Evolutionary conservation across 2,888 invertebrate genomes (phyloP), one percentile per base, ranked within the genome.

Genomic region (Drepanosiphum platanoidis): DNA sequence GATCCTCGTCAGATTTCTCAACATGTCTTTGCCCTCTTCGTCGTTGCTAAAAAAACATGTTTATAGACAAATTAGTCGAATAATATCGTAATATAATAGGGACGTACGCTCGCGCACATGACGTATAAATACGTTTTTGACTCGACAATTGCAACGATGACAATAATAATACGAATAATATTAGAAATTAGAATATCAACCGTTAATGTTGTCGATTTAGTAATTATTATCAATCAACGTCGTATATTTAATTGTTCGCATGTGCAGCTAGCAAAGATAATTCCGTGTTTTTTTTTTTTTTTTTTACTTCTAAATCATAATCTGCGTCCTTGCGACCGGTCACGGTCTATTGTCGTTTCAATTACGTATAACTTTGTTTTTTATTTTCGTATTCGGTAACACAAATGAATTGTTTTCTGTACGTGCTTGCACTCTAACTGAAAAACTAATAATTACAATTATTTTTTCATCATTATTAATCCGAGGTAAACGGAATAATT

Each of bases 1-100:
- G 22, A 88, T 84, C 27, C 80, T 71, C 1, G 86, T 86, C 42
- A 88, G 81, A 79, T 86, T 87, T 11, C 79, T 83, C 46, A 88
- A 39, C 30, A 86, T 77, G 64, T 74, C 68, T 82, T 86, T 87
- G 78, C 86, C 86, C 36, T 87, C 86, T 11, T 86, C 77, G 8
- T 87, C 86, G 58, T 87, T 87, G 70, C 88, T 88, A 81, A 39
- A 39, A 58, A 71, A 58, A 72, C 5, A n/a, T n/a, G n/a, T n/a
- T n/a, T n/a, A n/a, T n/a, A n/a, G n/a, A n/a, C n/a, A n/a, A n/a
- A n/a, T n/a, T n/a, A n/a, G n/a, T n/a, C n/a, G n/a, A n/a, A n/a
- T n/a, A n/a, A n/a, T n/a, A n/a, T n/a, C n/a, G n/a, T n/a, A n/a
- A n/a, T n/a, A n/a, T n/a, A n/a, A n/a, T n/a, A n/a, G n/a, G n/a